Percentiles rank a stretch among this genome's conserved stretches.
phyloP scores from a whole-genome alignment of 2,888 invertebrate genomes.

The Nomada goodeniana region DNA sequence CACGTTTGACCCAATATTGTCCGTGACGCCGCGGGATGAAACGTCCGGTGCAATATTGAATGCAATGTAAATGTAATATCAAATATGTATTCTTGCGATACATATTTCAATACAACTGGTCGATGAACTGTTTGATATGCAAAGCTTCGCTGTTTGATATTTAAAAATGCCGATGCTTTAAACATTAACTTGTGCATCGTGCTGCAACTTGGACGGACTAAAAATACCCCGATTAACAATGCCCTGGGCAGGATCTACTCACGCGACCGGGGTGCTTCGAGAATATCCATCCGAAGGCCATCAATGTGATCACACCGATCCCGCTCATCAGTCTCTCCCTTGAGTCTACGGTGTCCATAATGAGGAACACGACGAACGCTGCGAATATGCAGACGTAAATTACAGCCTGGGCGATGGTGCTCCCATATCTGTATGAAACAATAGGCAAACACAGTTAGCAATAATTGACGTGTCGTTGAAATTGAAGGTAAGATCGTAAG shows the following conservation, averaged over 20 bases:
- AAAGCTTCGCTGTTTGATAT: neutral
- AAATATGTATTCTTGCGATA: slow-evolving; percentile 12
- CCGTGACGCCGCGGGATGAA: neutral
- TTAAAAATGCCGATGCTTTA: slow-evolving; percentile 9
- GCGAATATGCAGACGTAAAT: slow-evolving; percentile 84
- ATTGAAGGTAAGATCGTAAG: neutral
- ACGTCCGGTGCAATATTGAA: neutral
- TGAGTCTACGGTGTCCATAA: slow-evolving; percentile 87
- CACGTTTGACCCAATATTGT: neutral
- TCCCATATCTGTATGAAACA: slow-evolving; percentile 84
- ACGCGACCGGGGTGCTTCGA: slow-evolving; percentile 87
- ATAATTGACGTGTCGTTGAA: neutral
- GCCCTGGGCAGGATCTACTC: slow-evolving; percentile 64
- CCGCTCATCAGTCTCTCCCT: slow-evolving; percentile 88
- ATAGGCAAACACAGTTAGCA: neutral
- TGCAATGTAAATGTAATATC: neutral
- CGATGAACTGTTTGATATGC: slow-evolving; percentile 7
- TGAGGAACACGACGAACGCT: slow-evolving; percentile 87
- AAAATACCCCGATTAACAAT: too few relatives aligned
- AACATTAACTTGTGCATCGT: neutral
- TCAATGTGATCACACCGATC: slow-evolving; percentile 88
- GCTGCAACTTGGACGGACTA: neutral
- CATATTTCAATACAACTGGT: neutral
- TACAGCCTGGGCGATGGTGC: slow-evolving; percentile 74
- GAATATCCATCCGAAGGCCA: slow-evolving; percentile 88